phyloP scores from a whole-genome alignment of 2,113 vertebrate species.

The Tragelaphus imberbis region DNA sequence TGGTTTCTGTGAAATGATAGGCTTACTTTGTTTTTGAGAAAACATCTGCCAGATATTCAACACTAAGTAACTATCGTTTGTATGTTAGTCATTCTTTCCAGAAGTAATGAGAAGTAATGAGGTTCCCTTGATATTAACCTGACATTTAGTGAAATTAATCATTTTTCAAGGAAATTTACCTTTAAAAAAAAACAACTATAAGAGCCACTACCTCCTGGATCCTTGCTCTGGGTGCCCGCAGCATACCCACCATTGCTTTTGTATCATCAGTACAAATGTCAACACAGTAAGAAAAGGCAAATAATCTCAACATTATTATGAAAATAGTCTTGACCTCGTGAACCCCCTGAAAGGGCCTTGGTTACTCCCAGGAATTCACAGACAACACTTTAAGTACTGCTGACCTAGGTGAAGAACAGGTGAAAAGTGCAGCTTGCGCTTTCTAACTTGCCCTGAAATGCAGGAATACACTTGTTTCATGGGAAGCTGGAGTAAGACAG shows the following conservation, averaged over 20 bases:
- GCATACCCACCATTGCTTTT: background rate
- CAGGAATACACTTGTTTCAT: background rate
- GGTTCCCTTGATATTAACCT: background rate
- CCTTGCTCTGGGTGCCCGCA: background rate
- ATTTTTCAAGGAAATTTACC: background rate
- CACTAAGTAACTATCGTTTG: background rate
- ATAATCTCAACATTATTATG: background rate
- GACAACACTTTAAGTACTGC: background rate
- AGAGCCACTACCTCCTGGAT: background rate
- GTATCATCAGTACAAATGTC: background rate
- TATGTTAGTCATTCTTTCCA: background rate
- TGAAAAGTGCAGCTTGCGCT: rapidly evolving
- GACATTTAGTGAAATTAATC: background rate
- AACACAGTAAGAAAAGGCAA: background rate
- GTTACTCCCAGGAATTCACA: background rate
- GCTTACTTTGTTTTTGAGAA: background rate
- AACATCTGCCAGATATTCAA: background rate
- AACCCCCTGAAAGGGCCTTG: background rate
- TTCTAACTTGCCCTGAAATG: background rate
- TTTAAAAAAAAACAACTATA: background rate
- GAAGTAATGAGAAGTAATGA: background rate
- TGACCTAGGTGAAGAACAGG: background rate
- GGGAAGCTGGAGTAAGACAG: background rate
- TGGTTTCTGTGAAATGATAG: background rate
- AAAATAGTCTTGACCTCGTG: background rate